Evolutionary conservation across 2,113 vertebrate species (phyloP).

Genomic region (Eidolon helvum): DNA sequence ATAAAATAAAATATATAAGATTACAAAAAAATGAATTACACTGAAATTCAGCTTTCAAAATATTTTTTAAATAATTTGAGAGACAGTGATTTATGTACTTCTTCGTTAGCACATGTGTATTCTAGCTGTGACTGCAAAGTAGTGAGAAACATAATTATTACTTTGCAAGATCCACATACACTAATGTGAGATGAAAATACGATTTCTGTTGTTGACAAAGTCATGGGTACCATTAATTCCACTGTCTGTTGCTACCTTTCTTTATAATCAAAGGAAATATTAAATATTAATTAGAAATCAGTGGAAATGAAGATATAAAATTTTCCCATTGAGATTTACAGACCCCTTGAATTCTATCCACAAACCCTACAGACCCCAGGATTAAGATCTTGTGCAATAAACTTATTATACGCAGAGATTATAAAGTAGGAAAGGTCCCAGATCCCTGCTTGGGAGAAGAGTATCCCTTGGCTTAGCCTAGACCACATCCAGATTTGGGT

Average conservation of each 20-base stretch:
- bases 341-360: background rate
- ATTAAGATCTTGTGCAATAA: background rate
- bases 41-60: background rate
- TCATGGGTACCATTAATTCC: background rate
- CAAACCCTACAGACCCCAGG: background rate
- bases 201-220: background rate
- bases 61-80: background rate
- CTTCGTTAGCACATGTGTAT: background rate
- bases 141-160: background rate
- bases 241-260: background rate
- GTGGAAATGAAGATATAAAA: background rate
- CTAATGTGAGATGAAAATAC: background rate
- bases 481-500: background rate
- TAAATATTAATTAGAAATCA: background rate
- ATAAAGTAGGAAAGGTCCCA: background rate
- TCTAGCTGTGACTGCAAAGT: background rate
- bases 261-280: background rate
- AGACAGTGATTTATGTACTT: background rate
- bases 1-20: background rate
- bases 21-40: background rate
- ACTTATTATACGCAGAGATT: background rate
- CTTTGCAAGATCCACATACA: background rate
- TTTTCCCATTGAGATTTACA: background rate
- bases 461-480: background rate
- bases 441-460: background rate